These are phyloP conservation scores for Listrodromus nycthemerus DNA, from an alignment of 2,888 invertebrate species.

Conservation along the genomic window DNA sequence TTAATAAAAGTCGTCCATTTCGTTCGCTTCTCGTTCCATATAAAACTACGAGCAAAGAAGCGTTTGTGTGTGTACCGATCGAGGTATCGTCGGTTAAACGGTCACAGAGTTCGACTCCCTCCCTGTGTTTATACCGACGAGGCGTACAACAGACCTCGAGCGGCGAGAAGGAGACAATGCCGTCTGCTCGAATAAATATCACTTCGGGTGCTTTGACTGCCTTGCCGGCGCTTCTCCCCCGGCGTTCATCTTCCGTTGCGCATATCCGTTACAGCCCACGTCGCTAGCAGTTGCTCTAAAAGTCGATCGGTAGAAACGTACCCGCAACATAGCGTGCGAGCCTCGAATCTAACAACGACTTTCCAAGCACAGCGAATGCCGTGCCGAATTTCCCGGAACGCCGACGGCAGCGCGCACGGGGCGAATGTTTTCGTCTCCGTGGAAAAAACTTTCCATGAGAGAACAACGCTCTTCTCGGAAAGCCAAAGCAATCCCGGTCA, in stretches of 20 bases:
- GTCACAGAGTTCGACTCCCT: constrained; percentile 9
- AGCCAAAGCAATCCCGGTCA: no score
- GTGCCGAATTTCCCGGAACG: not conserved
- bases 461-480: no score
- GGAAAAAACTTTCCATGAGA: no score
- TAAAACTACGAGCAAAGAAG: not conserved
- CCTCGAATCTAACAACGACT: not conserved
- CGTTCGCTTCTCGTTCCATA: not conserved
- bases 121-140: constrained; percentile 31
- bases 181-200: constrained; percentile 57
- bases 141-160: constrained; percentile 9
- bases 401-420: no score
- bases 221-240: constrained; percentile 27
- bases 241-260: constrained; percentile 32
- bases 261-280: not conserved
- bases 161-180: constrained; percentile 50
- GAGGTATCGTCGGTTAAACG: constrained; percentile 34
- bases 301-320: not conserved
- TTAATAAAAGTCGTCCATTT: not conserved
- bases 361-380: not conserved
- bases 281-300: constrained; percentile 8
- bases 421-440: no score
- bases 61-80: constrained; percentile 1
- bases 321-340: not conserved
- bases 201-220: constrained; percentile 39